phyloP scores from a whole-genome alignment of 2,113 vertebrate species.

The Ophiodon elongatus region DNA sequence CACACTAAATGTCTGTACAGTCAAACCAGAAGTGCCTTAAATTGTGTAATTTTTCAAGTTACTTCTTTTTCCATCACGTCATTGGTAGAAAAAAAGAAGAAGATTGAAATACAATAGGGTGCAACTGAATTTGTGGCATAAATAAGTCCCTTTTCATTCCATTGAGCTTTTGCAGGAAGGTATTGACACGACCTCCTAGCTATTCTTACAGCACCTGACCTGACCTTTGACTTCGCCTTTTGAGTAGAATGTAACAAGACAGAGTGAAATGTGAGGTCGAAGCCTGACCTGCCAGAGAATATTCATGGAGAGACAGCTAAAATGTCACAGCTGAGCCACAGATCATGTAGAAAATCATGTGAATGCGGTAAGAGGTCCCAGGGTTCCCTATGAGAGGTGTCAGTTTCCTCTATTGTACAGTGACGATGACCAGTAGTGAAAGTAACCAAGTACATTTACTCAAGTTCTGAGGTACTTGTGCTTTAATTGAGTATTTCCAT shows the following conservation, averaged over 20 bases:
- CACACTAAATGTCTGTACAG: neutral
- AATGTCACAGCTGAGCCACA: conserved; percentile 59
- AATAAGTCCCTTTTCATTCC: neutral
- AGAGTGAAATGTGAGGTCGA: conserved; percentile 54
- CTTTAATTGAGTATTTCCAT: too few relatives aligned
- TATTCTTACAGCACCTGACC: conserved; percentile 48
- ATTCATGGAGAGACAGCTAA: conserved; percentile 28
- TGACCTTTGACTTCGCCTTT: conserved; percentile 53
- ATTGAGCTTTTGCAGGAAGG: conserved; percentile 13
- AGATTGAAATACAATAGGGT: conserved; percentile 5
- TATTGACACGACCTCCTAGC: conserved; percentile 11
- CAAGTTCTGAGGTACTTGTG: too few relatives aligned
- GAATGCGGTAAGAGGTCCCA: conserved; percentile 48
- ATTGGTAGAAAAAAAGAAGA: neutral
- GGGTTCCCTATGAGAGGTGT: conserved; percentile 19
- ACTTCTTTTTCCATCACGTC: neutral
- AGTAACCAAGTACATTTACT: neutral
- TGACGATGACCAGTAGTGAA: neutral
- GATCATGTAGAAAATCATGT: conserved; percentile 27
- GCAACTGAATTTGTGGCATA: neutral
- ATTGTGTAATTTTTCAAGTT: neutral
- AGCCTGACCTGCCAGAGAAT: conserved; percentile 43
- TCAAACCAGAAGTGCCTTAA: neutral
- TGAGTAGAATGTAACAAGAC: conserved; percentile 64
- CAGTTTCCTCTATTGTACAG: neutral